Base-by-base conservation (phyloP, 1,140 invertebrate genomes). In the Drosophila willistoni region DNA sequence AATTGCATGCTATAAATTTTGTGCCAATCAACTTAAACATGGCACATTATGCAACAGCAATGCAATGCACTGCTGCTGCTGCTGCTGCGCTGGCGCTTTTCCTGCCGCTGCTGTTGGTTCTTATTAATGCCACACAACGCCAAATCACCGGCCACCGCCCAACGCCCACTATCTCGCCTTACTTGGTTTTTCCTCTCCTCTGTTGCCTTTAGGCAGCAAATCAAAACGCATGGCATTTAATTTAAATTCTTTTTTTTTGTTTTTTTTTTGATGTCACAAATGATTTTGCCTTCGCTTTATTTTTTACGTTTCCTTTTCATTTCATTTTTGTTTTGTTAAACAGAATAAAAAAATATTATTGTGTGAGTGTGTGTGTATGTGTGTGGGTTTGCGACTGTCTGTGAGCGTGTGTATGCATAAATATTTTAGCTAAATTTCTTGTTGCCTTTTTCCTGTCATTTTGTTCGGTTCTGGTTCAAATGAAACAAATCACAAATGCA, bases 1-100 rank as follows among this genome's bases (percentile, higher is more conserved):
- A 87, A 87, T 87, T 87, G 83, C 83, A 87, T 89, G 83, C 83
- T 73, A 87, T 89, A 87, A 87, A 87, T 87, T 87, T 89, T 62
- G 70, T 89, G 84, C 84, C 83, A 87, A 87, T 87, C 83, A 87
- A 87, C 85, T 87, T 81, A 82, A 73, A 77, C 69, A 72, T 79
- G 79, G 67, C 79, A 73, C 77, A 84, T 84, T 80, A 84, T 84
- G 81, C 77, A 84, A 68, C 29, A 64, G 71, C 56, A 33, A 41
- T 47, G 71, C 56, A 33, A 41, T 47, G 56, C 41, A 54, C 19
- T 73, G 54, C 19, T 13, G 54, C 56, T 70, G 62, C 54, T 68
- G 54, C 63, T 2, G 19, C 19, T 22, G 19, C 19, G 19, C 19
- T 22, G 19, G 19, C 77, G 22, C 57, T 44, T 56, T 13, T 65